Evolutionary conservation across 2,113 vertebrate species (phyloP), one percentile per base, ranked within the genome.

Genomic region (Mellivora capensis): DNA sequence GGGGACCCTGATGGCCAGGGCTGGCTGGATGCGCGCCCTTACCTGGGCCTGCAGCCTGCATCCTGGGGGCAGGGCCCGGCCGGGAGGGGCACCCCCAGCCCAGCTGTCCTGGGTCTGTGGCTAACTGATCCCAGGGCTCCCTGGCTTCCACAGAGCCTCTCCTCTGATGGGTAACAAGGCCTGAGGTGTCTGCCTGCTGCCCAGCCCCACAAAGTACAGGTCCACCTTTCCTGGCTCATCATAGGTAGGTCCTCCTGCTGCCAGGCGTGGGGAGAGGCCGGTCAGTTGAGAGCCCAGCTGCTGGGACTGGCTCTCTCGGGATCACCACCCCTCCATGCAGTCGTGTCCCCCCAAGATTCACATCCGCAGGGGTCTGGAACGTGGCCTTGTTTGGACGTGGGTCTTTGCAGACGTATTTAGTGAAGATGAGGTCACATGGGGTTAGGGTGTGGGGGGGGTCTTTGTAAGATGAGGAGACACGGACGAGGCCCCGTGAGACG

Each of bases 161-260:
- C 83, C 81, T 97, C 95, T 98, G 98, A 97, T 96, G 97, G 97
- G 97, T 97, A 97, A 98, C 97, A 97, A 96, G 96, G 97, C 95
- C 98, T 95, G 98, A 98, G 98, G 97, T 89, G 2, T 42, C 83
- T 95, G 31, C 96, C 96, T 84, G 94, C 97, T 98, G 95, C 97
- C 96, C 95, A 96, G 97, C 93, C 95, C 90, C 96, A 93, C 97
- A 98, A 96, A 98, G 95, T 96, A 97, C 97, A 98, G 98, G 98
- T 97, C 96, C 97, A 97, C 95, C 98, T 98, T 98, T 98, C 96
- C 95, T 80, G 94, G 97, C 97, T 98, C 93, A 96, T 98, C 95
- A 87, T 89, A 97, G 97, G 49, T 49, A 49, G 2, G 47, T 37
- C 21, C 4, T 37, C 42, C 10, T 52, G 31, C 81, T 96, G n/a